Evolutionary conservation across 2,888 invertebrate species (phyloP).

Genomic region (Anticlea derivata): DNA sequence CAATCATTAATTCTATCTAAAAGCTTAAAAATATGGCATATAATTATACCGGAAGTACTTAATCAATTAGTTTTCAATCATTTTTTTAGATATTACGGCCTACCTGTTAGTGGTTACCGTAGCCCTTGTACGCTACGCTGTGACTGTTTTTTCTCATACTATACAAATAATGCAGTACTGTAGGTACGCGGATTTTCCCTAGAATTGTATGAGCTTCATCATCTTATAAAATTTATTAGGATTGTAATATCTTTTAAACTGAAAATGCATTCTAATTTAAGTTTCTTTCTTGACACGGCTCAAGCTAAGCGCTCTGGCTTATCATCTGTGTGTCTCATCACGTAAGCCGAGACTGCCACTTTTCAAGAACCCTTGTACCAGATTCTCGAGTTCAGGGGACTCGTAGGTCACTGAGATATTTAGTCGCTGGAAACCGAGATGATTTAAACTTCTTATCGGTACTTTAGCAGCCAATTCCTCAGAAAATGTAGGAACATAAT

Average conservation of each 20-base stretch:
- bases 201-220: no score
- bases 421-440: conserved; percentile 7
- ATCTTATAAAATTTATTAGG: not conserved
- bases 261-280: conserved; percentile 13
- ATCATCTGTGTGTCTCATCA: conserved; percentile 29
- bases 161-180: no score
- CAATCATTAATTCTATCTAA: no score
- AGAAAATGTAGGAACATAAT: no score
- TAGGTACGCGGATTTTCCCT: no score
- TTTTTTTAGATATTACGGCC: no score
- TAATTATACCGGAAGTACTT: no score
- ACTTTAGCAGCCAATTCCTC: not conserved
- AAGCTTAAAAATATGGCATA: no score
- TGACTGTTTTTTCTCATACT: no score
- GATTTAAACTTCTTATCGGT: conserved; percentile 1
- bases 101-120: no score
- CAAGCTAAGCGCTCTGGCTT: conserved; percentile 25
- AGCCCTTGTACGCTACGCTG: no score
- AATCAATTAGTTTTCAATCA: no score
- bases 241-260: conserved; percentile 3
- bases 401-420: conserved; percentile 21
- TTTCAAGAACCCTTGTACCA: conserved; percentile 30
- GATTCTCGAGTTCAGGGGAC: conserved; percentile 25
- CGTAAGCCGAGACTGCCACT: conserved; percentile 31
- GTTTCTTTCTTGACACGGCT: conserved; percentile 21